Evolutionary conservation across 2,113 vertebrate species (phyloP).

Genomic region (Ptychochromis oligacanthus): DNA sequence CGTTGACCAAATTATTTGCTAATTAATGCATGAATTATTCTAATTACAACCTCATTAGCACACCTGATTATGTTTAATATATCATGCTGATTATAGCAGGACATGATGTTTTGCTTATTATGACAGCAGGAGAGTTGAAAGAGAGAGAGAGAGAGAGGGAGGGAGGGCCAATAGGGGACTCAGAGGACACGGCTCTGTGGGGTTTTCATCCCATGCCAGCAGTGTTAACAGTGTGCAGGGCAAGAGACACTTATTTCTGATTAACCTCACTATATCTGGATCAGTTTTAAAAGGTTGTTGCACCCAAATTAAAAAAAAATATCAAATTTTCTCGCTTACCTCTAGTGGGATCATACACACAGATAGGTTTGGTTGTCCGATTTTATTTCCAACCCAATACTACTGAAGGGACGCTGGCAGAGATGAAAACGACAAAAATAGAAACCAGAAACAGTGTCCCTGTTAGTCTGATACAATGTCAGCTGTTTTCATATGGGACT

Average conservation of each 20-base stretch:
- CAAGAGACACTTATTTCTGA: slow-evolving; percentile 4
- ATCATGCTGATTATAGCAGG: slow-evolving; percentile 50
- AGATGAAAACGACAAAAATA: not conserved
- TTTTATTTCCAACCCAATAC: not conserved
- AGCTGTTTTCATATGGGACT: not conserved
- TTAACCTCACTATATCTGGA: not conserved
- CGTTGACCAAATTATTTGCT: slow-evolving; percentile 47
- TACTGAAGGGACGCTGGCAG: not conserved
- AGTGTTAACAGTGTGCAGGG: slow-evolving; percentile 36
- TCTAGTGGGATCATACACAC: not conserved
- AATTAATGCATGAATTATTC: slow-evolving; percentile 55
- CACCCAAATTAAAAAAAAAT: not conserved
- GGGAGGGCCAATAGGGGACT: slow-evolving; percentile 11
- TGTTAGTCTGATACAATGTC: slow-evolving; percentile 4
- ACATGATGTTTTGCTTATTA: slow-evolving; percentile 55
- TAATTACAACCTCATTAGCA: slow-evolving; percentile 57
- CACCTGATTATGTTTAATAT: slow-evolving; percentile 61
- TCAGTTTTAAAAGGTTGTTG: not conserved
- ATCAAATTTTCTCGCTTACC: not conserved
- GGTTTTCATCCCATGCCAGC: slow-evolving; percentile 35
- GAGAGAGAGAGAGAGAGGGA: not conserved
- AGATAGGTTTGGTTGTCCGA: not conserved
- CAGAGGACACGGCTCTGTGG: slow-evolving; percentile 41
- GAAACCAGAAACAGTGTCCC: not conserved
- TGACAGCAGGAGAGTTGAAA: slow-evolving; percentile 24